phyloP scores from a whole-genome alignment of 2,797 vertebrate genomes.

The Linurgus olivaceus region DNA sequence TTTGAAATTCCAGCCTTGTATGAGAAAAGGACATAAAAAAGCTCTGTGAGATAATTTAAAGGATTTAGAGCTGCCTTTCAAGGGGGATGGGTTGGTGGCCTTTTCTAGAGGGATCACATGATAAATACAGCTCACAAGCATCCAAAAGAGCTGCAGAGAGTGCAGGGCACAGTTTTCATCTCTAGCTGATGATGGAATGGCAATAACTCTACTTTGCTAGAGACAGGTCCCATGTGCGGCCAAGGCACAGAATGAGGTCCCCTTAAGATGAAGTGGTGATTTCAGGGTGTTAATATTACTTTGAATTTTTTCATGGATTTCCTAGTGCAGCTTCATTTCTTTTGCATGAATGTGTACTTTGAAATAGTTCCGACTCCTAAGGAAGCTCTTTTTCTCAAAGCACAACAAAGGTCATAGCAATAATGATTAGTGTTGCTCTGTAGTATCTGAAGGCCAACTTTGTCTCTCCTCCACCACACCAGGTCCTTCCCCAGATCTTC shows the following conservation, averaged over 20 bases:
- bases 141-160: slow-evolving; percentile 11
- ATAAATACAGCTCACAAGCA: slow-evolving; percentile 4
- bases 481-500: neutral
- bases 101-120: slow-evolving; percentile 16
- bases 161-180: neutral
- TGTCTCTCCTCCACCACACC: neutral
- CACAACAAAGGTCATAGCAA: no score
- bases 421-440: neutral
- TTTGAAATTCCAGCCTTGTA: slow-evolving; percentile 59
- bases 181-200: neutral
- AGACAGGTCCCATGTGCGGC: neutral
- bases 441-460: neutral
- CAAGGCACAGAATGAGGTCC: neutral
- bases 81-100: slow-evolving; percentile 17
- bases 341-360: neutral
- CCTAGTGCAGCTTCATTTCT: neutral
- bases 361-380: neutral
- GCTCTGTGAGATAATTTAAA: slow-evolving; percentile 56
- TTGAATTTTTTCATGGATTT: neutral
- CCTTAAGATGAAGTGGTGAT: neutral
- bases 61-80: slow-evolving; percentile 50
- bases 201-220: neutral
- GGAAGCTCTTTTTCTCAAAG: neutral
- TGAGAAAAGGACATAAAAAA: slow-evolving; percentile 58
- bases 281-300: neutral